Conservation (phyloP, 2,888 invertebrate species). For the Colostygia pectinataria region DNA sequence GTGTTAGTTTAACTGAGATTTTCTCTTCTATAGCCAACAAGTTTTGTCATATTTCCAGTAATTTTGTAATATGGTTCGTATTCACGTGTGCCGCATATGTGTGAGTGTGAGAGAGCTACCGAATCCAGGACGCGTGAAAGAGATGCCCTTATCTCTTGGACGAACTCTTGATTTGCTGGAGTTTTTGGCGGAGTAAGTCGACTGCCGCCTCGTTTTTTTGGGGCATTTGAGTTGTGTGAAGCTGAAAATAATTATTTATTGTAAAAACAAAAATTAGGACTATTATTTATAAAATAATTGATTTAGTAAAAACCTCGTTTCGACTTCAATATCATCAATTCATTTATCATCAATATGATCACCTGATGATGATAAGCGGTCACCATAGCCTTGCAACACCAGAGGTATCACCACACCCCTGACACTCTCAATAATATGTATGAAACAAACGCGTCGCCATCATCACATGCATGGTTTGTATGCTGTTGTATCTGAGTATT, state of each 20-base stretch:
- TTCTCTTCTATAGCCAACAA: slow-evolving; percentile 4
- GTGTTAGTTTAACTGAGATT: slow-evolving; percentile 3
- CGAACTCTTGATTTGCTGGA: slow-evolving; percentile 79
- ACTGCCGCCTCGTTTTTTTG: slow-evolving; percentile 75
- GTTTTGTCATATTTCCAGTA: slow-evolving; percentile 3
- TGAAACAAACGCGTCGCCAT: no score
- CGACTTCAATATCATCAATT: no score
- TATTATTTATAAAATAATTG: background rate
- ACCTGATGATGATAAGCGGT: no score
- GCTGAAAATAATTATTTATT: slow-evolving; percentile 45
- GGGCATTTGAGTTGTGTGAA: slow-evolving; percentile 66
- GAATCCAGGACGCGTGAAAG: slow-evolving; percentile 39
- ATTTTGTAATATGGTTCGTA: slow-evolving; percentile 14
- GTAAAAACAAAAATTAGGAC: background rate
- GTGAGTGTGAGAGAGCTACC: slow-evolving; percentile 56
- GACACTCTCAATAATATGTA: no score
- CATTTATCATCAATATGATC: no score
- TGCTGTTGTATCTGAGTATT: no score
- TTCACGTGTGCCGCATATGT: slow-evolving; percentile 28
- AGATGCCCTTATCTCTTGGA: slow-evolving; percentile 73
- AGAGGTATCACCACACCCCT: no score
- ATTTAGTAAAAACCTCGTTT: no score
- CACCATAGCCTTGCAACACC: no score
- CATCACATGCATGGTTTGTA: no score
- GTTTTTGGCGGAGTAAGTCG: slow-evolving; percentile 74